phyloP scores from a whole-genome alignment of 2,113 vertebrate species.

The Tapirus terrestris region DNA sequence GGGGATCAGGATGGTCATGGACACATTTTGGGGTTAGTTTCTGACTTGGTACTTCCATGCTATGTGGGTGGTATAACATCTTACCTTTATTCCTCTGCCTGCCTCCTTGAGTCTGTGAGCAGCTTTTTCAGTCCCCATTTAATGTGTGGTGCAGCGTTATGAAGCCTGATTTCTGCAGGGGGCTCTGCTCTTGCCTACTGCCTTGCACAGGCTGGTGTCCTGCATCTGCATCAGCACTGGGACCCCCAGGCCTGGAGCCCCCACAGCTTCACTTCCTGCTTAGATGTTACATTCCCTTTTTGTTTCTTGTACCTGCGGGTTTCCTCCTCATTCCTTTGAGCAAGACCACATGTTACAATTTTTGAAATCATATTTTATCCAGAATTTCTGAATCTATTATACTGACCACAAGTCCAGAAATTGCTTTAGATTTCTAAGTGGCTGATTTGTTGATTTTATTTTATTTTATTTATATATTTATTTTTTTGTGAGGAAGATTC shows the following conservation, averaged over 20 bases:
- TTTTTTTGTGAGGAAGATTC: no score
- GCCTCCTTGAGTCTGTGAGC: neutral
- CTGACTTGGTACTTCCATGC: neutral
- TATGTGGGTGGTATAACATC: neutral
- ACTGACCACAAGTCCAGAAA: neutral
- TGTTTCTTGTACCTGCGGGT: neutral
- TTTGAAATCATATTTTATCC: conserved; percentile 25
- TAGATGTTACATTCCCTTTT: neutral
- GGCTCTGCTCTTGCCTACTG: neutral
- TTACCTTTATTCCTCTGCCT: neutral
- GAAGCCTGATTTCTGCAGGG: neutral
- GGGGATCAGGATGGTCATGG: neutral
- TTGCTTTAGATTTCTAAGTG: conserved; percentile 24
- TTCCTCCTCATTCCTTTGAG: neutral
- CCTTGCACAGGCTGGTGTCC: neutral
- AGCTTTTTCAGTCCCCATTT: neutral
- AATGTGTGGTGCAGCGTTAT: neutral
- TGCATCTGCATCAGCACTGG: neutral
- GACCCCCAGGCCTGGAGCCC: neutral
- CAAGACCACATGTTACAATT: neutral
- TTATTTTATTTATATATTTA: neutral
- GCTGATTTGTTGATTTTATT: conserved; percentile 5
- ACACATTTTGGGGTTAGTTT: neutral
- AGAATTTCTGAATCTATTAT: conserved; percentile 30
- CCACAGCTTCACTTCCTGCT: neutral